Evolutionary conservation across 2,797 vertebrate genomes (phyloP), one percentile per base, ranked within the genome.

Genomic region (Lacerta bilineata): DNA sequence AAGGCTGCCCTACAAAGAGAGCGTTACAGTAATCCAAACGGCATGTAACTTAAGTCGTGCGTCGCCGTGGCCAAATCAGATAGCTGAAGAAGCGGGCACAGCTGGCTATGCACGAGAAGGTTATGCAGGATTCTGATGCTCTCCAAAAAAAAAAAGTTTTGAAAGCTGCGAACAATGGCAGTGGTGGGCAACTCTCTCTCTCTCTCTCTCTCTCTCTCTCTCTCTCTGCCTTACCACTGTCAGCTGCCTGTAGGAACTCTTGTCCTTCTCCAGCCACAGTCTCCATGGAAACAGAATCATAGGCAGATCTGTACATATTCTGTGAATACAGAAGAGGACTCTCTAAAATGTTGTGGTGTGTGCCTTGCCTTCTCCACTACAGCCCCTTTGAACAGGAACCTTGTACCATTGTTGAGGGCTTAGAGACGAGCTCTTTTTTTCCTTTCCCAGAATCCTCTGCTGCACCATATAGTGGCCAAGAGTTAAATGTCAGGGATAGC

Each of bases 251-350:
- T 75, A 76, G 72, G 55, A 71, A 36, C 3, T 33, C 1, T 36
- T 46, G 68, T 64, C 20, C 33, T 50, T 66, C 23, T 61, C 55
- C 69, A 66, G 69, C 39, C 39, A 13, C 50, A 27, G 75, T 39
- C 20, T 46, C 76, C 76, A 86, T 79, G 43, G 76, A 39, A 66
- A 82, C 80, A 43, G 64, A 84, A 55, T 41, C 46, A 29, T 61
- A 68, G 55, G 18, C n/a, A 78, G 15, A 50, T 46, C 41, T 43
- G 50, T 64, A n/a, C 39, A 64, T 46, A 36, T 83, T 36, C 23
- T 76, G 41, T 46, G 13, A 29, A 39, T 27, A 64, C 8, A 27
- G 66, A n/a, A 66, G 20, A 20, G 39, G 55, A 75, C 8, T 59
- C n/a, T 3, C 18, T 27, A 87, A 59, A 55, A 20, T 71, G 17